Conservation (phyloP, 2,797 vertebrate genomes). For the Cottoperca gobio region DNA sequence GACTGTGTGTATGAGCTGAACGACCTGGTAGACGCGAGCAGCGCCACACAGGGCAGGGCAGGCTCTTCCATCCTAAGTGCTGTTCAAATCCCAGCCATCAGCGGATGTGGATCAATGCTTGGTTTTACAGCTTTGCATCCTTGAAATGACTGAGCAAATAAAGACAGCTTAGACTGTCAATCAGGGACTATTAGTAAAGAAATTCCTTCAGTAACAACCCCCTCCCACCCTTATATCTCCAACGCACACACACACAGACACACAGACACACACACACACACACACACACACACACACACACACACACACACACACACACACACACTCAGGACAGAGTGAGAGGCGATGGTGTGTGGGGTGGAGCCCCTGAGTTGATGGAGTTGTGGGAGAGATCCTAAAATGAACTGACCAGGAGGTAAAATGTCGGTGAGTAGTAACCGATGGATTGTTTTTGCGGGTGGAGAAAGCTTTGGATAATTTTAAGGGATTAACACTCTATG, state of each 20-base stretch:
- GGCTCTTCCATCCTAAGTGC: constrained; percentile 76
- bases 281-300: constrained; percentile 9
- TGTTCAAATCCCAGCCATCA: constrained; percentile 75
- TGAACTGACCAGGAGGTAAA: constrained; percentile 23
- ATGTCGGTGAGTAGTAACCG: constrained; percentile 6
- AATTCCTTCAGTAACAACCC: constrained; percentile 61
- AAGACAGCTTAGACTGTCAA: constrained; percentile 57
- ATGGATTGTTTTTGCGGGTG: constrained; percentile 26
- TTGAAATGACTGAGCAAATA: constrained; percentile 73
- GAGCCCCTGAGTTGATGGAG: constrained; percentile 59
- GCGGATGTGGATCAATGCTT: constrained; percentile 77
- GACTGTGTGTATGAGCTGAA: constrained; percentile 15
- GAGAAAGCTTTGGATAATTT: constrained; percentile 40
- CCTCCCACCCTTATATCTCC: neutral
- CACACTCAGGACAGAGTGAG: constrained; percentile 29
- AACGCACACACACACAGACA: constrained; percentile 6
- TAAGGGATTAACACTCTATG: neutral
- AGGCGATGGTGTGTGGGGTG: constrained; percentile 51
- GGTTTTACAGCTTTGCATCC: constrained; percentile 76
- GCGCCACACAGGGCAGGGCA: constrained; percentile 64
- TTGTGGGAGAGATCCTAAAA: constrained; percentile 43
- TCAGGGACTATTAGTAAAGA: constrained; percentile 72
- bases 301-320: constrained; percentile 4
- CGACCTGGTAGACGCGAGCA: constrained; percentile 55
- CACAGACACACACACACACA: constrained; percentile 10